Conservation (phyloP, 2,113 vertebrate genomes). For the Litocranius walleri region DNA sequence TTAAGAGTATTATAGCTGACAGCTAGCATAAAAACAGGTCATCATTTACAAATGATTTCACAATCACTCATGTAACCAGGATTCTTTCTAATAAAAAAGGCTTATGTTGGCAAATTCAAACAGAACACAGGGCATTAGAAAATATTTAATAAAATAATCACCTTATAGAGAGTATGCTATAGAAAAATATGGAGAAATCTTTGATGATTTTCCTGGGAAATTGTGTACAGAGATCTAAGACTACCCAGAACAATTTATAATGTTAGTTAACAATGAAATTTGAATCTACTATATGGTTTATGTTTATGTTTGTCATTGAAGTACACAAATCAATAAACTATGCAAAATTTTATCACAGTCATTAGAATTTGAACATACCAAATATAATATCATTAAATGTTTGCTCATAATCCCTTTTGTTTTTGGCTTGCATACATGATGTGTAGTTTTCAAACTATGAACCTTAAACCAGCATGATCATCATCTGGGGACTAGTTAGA, state of each 20-base stretch:
- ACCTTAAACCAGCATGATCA: background rate
- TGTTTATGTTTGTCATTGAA: constrained; percentile 19
- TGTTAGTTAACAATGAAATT: background rate
- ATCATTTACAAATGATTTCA: constrained; percentile 57
- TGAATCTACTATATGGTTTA: background rate
- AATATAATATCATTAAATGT: background rate
- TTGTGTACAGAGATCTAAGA: background rate
- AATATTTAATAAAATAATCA: background rate
- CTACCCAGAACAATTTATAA: background rate
- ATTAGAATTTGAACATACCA: constrained; percentile 9
- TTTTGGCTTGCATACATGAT: background rate
- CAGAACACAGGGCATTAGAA: background rate
- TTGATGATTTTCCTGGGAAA: background rate
- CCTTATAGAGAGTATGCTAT: background rate
- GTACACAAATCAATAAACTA: constrained; percentile 10
- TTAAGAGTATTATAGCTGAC: constrained; percentile 42
- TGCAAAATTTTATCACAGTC: constrained; percentile 8
- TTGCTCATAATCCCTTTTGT: background rate
- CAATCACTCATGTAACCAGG: constrained; percentile 48
- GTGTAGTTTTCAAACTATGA: background rate
- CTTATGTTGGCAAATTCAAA: constrained; percentile 34
- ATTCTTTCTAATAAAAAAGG: constrained; percentile 24
- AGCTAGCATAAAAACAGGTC: constrained; percentile 58
- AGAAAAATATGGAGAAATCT: background rate
- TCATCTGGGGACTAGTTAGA: background rate